Evolutionary conservation across 2,113 vertebrate species (phyloP).

Genomic region (Paralichthys olivaceus): DNA sequence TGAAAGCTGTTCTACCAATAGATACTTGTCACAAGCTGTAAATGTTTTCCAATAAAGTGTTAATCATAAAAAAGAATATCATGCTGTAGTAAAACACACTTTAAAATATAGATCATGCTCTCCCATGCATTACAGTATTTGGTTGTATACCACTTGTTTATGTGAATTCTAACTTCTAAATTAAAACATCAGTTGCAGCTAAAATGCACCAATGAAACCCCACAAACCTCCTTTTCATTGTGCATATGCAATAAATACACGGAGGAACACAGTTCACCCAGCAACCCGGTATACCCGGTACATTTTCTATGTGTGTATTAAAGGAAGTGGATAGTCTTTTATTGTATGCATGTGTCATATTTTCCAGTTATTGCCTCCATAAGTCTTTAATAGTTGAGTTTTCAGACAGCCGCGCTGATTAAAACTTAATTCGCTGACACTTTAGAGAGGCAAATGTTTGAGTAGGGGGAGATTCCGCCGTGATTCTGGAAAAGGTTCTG

Average conservation of each 20-base stretch:
- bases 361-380: slow-evolving; percentile 11
- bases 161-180: not conserved
- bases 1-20: too few relatives aligned
- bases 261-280: not conserved
- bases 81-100: not conserved
- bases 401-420: slow-evolving; percentile 8
- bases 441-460: slow-evolving; percentile 9
- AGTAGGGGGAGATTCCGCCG: slow-evolving; percentile 13
- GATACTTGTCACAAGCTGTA: too few relatives aligned
- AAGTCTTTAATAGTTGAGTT: not conserved
- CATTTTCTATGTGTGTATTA: not conserved
- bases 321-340: not conserved
- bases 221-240: not conserved
- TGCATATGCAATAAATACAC: not conserved
- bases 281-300: not conserved
- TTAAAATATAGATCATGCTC: not conserved
- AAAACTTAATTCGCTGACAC: slow-evolving; percentile 5
- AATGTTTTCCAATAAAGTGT: too few relatives aligned
- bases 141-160: not conserved
- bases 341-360: not conserved
- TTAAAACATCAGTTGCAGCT: not conserved
- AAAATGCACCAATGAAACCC: not conserved
- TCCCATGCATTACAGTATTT: not conserved
- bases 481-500: slow-evolving; percentile 7
- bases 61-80: not conserved